Base-by-base conservation (phyloP, 2,888 invertebrate species). In the Micropterix aruncella region DNA sequence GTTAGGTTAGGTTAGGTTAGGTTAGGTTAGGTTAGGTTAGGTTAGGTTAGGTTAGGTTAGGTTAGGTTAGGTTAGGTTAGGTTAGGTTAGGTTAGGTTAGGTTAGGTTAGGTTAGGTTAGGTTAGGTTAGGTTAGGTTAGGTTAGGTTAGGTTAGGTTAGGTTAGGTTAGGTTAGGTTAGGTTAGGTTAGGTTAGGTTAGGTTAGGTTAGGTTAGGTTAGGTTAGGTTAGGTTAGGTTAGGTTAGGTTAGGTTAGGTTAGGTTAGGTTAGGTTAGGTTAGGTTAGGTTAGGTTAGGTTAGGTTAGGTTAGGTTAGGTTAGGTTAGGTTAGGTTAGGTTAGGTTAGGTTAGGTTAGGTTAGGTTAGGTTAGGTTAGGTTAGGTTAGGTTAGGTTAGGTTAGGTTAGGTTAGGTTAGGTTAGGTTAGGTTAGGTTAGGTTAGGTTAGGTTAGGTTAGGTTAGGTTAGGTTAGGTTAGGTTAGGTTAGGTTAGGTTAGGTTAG, bases 401-500 rank as follows among this genome's bases (percentile, higher is more conserved):
- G 43, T 43, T 43, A 45, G 45, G 45, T 42, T 45, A 42, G 42
- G 42, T 45, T 45, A 45, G 45, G 45, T 45, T 45, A 45, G 45
- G 45, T 45, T 45, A 45, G 45, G 45, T 45, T 15, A 44, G 44
- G 44, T 44, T 45, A 42, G 45, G 43, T 44, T 44, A 44, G 44
- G 42, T 41, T 41, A 41, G 42, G 42, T 41, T 41, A 19, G 44
- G 41, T 44, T 44, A 44, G 44, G 40, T 44, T 44, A 44, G 44
- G 44, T 44, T 44, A 44, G 44, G 47, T 44, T 44, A 44, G 44
- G 44, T 44, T 44, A 44, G 44, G 37, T 44, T 44, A 44, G 44
- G 44, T 47, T 47, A 48, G 46, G 48, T 47, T 47, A 48, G 48
- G 48, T 47, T 46, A 46, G 44, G 48, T 48, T 46, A 45, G 44